These are phyloP conservation scores for Norana najaformis DNA, from an alignment of 2,888 invertebrate species.

Conservation along the genomic window DNA sequence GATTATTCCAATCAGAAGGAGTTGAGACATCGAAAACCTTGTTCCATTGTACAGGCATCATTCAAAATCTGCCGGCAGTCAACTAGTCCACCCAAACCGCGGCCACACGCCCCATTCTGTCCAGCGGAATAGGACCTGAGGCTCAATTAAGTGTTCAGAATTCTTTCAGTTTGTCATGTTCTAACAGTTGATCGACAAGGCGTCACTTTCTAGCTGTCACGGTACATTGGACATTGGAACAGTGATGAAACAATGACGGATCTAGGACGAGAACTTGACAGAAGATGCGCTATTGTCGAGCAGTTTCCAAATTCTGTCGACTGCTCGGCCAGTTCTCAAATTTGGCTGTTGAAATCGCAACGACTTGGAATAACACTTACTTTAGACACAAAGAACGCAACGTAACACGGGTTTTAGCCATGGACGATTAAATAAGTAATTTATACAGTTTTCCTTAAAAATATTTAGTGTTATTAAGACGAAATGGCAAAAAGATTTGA, in stretches of 20 bases:
- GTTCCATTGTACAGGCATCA: not conserved
- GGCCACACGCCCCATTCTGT: not conserved
- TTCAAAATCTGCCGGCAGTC: not conserved
- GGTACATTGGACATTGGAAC: not conserved
- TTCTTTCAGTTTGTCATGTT: not conserved
- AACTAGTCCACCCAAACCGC: not conserved
- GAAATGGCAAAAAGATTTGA: too few species aligned
- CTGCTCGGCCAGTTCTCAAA: not conserved
- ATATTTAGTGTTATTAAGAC: not conserved
- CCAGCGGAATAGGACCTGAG: not conserved
- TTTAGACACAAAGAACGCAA: not conserved
- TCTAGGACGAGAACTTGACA: not conserved
- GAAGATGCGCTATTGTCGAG: not conserved
- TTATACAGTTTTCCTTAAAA: not conserved
- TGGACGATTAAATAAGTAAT: not conserved
- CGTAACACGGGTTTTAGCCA: not conserved
- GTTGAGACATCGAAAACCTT: not conserved
- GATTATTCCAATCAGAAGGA: not conserved
- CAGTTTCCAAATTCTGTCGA: too few species aligned
- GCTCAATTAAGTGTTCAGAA: constrained; percentile 1
- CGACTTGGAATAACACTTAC: not conserved
- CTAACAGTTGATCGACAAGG: not conserved
- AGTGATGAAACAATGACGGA: not conserved
- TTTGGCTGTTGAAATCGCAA: not conserved
- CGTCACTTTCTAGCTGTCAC: not conserved